Evolutionary conservation across 2,113 vertebrate species (phyloP).

Genomic region (Aldabrachelys gigantea): DNA sequence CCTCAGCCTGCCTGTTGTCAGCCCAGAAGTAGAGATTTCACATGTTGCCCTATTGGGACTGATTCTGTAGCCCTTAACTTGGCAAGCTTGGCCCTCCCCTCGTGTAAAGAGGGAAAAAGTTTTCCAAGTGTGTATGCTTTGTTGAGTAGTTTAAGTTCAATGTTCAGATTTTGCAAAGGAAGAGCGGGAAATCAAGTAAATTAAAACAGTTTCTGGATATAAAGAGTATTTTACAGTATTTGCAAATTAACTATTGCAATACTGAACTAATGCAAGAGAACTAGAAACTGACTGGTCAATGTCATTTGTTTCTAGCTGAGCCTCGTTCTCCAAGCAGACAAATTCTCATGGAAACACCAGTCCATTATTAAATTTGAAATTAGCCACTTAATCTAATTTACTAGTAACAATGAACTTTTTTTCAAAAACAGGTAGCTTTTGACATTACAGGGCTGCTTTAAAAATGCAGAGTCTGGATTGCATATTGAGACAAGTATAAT

Average conservation of each 20-base stretch:
- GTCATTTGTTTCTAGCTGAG: accelerated
- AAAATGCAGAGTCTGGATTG: not conserved
- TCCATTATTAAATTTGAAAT: not conserved
- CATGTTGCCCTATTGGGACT: not conserved
- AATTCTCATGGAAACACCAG: not conserved
- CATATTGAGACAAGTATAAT: not conserved
- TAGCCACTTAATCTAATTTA: not conserved
- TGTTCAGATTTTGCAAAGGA: not conserved
- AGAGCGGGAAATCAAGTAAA: not conserved
- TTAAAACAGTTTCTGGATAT: not conserved
- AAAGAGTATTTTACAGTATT: not conserved
- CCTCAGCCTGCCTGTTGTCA: not conserved
- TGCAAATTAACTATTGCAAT: not conserved
- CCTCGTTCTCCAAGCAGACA: not conserved
- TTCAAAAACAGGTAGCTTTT: not conserved
- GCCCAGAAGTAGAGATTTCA: not conserved
- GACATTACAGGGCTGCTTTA: not conserved
- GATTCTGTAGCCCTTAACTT: not conserved
- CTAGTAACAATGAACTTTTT: not conserved
- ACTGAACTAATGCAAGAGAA: not conserved
- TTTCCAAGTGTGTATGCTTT: not conserved
- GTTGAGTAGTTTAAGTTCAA: not conserved
- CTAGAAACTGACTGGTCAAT: not conserved
- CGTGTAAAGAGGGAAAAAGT: not conserved
- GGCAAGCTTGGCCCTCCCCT: not conserved